Conservation (phyloP, 2,888 invertebrate genomes). For the Tenthredo scrophulariae region DNA sequence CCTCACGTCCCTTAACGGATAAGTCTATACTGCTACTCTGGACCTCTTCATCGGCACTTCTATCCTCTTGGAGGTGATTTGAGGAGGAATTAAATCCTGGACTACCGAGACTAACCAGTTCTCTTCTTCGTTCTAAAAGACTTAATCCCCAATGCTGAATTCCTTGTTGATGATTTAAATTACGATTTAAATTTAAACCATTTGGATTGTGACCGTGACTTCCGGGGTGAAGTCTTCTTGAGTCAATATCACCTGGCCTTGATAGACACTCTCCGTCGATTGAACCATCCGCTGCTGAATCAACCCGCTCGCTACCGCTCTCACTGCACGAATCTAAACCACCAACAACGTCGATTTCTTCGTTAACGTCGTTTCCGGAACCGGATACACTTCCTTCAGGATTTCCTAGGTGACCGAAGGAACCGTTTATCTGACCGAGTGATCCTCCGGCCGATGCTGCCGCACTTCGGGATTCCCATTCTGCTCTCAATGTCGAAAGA, state of each 20-base stretch:
- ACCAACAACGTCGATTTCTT: slow-evolving; percentile 91
- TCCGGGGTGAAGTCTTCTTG: slow-evolving; percentile 56
- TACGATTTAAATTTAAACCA: slow-evolving; percentile 66
- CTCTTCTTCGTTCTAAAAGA: slow-evolving; percentile 79
- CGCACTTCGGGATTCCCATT: slow-evolving; percentile 86
- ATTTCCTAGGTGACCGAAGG: slow-evolving; percentile 72
- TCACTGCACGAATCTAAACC: slow-evolving; percentile 87
- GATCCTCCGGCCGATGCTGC: slow-evolving; percentile 81
- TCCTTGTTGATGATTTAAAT: slow-evolving; percentile 74
- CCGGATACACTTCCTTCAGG: slow-evolving; percentile 76
- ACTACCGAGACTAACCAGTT: slow-evolving; percentile 68
- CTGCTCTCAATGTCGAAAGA: slow-evolving; percentile 90
- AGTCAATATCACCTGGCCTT: slow-evolving; percentile 71
- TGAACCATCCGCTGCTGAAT: slow-evolving; percentile 80
- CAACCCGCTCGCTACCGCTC: slow-evolving; percentile 80
- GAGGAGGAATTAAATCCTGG: slow-evolving; percentile 63
- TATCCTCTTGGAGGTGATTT: slow-evolving; percentile 58
- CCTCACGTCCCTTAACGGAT: slow-evolving; percentile 79
- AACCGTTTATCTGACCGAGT: slow-evolving; percentile 67
- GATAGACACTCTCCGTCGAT: slow-evolving; percentile 82
- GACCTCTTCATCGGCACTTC: slow-evolving; percentile 71
- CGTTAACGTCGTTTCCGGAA: slow-evolving; percentile 77
- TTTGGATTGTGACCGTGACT: slow-evolving; percentile 65
- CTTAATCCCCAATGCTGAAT: slow-evolving; percentile 75
- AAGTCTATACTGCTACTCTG: slow-evolving; percentile 76